Conservation (phyloP, 2,888 invertebrate genomes). For the Thecophora atra region DNA sequence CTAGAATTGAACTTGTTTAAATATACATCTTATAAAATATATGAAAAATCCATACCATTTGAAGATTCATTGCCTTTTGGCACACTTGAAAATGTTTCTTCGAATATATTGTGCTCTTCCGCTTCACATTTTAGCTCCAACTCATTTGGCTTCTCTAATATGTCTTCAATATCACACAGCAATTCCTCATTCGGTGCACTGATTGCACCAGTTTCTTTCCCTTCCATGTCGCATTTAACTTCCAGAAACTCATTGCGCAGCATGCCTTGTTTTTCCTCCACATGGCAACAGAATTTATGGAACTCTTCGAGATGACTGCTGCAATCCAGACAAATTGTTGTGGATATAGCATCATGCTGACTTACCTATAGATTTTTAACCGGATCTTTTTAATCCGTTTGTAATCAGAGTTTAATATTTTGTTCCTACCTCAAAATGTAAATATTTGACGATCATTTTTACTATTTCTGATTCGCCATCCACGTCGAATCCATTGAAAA, state of each 20-base stretch:
- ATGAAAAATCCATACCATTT: constrained; percentile 7
- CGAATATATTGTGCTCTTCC: constrained; percentile 4
- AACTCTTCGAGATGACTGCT: constrained; percentile 47
- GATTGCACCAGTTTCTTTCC: constrained; percentile 15
- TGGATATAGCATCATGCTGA: constrained; percentile 45
- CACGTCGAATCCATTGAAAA: constrained; percentile 15
- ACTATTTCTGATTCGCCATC: constrained; percentile 13
- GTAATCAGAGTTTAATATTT: not conserved
- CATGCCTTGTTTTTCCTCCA: constrained; percentile 45
- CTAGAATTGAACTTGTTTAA: not conserved
- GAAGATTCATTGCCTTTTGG: not conserved
- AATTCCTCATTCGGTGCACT: constrained; percentile 43
- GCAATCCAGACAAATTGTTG: constrained; percentile 46
- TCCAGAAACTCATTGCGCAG: constrained; percentile 46
- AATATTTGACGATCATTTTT: constrained; percentile 29
- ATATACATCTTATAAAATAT: not conserved
- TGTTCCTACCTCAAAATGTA: constrained; percentile 17
- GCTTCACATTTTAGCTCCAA: constrained; percentile 17
- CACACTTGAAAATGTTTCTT: not conserved
- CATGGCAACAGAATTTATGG: constrained; percentile 44
- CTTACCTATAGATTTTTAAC: constrained; percentile 40
- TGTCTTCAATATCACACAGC: constrained; percentile 45
- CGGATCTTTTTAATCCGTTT: not conserved
- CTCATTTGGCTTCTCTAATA: constrained; percentile 28
- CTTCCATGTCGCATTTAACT: constrained; percentile 42